These are phyloP conservation scores for Panzeria rudis DNA, from an alignment of 2,888 invertebrate species.

Conservation along the genomic window DNA sequence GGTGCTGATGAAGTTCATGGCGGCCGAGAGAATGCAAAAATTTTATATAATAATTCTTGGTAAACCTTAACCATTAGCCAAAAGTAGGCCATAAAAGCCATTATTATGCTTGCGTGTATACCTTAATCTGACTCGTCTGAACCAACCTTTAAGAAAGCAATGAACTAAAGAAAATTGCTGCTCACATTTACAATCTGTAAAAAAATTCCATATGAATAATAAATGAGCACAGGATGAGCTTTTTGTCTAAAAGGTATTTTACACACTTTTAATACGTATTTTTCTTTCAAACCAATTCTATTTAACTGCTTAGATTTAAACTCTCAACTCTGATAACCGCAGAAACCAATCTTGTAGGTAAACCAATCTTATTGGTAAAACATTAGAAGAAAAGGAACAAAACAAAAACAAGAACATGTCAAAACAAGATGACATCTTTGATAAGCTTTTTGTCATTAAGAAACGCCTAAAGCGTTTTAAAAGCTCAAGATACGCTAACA, in stretches of 20 bases:
- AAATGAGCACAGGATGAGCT: background rate
- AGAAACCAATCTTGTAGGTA: constrained; percentile 21
- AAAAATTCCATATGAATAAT: background rate
- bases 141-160: background rate
- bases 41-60: too few species aligned
- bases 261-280: constrained; percentile 8
- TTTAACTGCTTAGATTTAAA: constrained; percentile 22
- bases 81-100: background rate
- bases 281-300: constrained; percentile 1
- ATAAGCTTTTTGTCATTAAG: constrained; percentile 63
- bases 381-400: background rate
- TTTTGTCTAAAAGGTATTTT: constrained; percentile 3
- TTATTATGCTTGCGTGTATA: too few species aligned
- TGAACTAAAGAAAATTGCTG: background rate
- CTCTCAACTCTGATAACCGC: constrained; percentile 18
- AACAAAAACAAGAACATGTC: constrained; percentile 10
- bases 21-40: too few species aligned
- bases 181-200: background rate
- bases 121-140: background rate
- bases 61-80: too few species aligned
- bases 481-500: background rate
- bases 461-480: constrained; percentile 41
- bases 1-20: too few species aligned
- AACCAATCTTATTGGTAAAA: constrained; percentile 18
- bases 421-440: constrained; percentile 48